Conservation (phyloP, 2,797 vertebrate genomes). For the Poecilia picta region DNA sequence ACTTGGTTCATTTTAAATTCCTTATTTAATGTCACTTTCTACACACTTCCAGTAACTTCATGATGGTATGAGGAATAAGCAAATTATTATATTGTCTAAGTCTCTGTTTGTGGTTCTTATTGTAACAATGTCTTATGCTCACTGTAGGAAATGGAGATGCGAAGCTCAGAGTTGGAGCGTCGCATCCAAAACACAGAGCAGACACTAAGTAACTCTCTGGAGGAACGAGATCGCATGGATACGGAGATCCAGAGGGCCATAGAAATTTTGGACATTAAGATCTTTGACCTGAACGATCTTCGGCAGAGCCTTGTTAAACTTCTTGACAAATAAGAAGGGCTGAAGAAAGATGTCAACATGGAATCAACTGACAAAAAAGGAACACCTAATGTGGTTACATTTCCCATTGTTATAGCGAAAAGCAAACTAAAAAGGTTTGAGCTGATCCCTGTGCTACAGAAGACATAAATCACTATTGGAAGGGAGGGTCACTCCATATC, state of each 20-base stretch:
- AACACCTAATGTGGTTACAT: slow-evolving; percentile 8
- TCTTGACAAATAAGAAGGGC: slow-evolving; percentile 81
- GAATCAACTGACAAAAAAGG: not conserved
- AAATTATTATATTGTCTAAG: not conserved
- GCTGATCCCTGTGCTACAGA: slow-evolving; percentile 43
- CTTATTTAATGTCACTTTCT: not conserved
- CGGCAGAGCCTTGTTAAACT: slow-evolving; percentile 92
- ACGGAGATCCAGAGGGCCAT: slow-evolving; percentile 87
- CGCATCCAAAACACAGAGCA: slow-evolving; percentile 88
- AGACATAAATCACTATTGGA: slow-evolving; percentile 49
- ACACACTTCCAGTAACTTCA: not conserved
- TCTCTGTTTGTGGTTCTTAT: not conserved
- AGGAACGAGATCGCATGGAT: slow-evolving; percentile 86
- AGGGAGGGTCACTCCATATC: slow-evolving; percentile 26
- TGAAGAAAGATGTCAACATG: not conserved
- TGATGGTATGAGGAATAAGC: not conserved
- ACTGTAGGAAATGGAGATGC: slow-evolving; percentile 88
- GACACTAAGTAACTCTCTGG: slow-evolving; percentile 76
- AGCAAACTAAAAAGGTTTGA: slow-evolving; percentile 30
- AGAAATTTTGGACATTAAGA: slow-evolving; percentile 94
- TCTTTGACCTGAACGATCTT: slow-evolving; percentile 94
- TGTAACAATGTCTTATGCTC: not conserved
- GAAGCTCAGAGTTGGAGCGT: slow-evolving; percentile 88
- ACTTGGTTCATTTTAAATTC: not conserved
- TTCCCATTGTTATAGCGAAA: not conserved